Percentiles rank a stretch among this genome's conserved stretches.
Evolutionary conservation across 2,888 invertebrate species (phyloP).

Genomic region (Noctua fimbriata): DNA sequence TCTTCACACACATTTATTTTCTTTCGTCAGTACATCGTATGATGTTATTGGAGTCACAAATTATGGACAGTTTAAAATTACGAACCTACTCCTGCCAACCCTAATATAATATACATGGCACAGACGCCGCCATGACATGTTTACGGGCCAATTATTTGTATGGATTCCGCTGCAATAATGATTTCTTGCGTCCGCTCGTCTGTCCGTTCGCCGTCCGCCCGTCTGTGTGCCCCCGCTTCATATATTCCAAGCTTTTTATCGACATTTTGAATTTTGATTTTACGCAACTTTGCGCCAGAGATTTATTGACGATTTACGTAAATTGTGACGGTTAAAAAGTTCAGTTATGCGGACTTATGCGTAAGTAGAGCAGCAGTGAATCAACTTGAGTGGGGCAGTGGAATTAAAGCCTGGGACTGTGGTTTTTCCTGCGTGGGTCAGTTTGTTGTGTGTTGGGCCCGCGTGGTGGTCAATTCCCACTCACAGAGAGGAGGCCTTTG

Average conservation of each 20-base stretch:
- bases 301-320: slow-evolving; percentile 76
- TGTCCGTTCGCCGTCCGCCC: slow-evolving; percentile 71
- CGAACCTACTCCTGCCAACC: slow-evolving; percentile 72
- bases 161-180: slow-evolving; percentile 89
- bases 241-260: slow-evolving; percentile 82
- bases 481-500: background rate
- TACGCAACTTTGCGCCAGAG: slow-evolving; percentile 76
- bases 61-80: background rate
- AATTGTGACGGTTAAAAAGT: slow-evolving; percentile 64
- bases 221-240: slow-evolving; percentile 72
- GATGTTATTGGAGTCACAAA: background rate
- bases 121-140: slow-evolving; percentile 90
- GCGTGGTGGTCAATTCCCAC: background rate
- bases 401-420: slow-evolving; percentile 3
- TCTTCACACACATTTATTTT: background rate
- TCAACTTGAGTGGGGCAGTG: slow-evolving; percentile 32
- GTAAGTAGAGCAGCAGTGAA: slow-evolving; percentile 52
- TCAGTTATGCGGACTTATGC: slow-evolving; percentile 60
- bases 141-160: slow-evolving; percentile 91
- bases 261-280: slow-evolving; percentile 83
- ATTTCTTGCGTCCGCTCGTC: slow-evolving; percentile 86
- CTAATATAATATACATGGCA: slow-evolving; percentile 88
- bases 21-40: background rate
- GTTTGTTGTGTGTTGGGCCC: background rate
- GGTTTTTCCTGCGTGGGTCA: background rate